These are phyloP conservation scores for Reticulitermes lucifugus DNA, from an alignment of 2,888 invertebrate genomes.

Conservation along the genomic window DNA sequence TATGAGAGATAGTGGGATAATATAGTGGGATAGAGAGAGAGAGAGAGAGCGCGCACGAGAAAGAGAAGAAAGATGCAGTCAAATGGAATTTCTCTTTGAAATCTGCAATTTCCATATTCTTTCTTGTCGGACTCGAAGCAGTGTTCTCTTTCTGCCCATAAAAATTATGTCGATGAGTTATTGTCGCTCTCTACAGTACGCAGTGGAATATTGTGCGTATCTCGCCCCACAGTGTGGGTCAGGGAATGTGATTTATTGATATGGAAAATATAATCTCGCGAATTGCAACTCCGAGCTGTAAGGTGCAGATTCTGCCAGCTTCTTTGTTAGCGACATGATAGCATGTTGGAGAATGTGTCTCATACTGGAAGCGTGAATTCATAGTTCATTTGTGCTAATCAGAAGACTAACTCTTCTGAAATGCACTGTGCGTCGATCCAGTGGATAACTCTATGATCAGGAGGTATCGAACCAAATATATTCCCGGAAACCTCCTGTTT, in stretches of 20 bases:
- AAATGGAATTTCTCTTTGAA: conserved; percentile 31
- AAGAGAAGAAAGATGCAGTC: conserved; percentile 2
- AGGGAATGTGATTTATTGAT: neutral
- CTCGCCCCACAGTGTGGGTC: neutral
- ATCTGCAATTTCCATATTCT: conserved; percentile 34
- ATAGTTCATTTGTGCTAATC: too few relatives aligned
- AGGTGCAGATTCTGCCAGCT: too few relatives aligned
- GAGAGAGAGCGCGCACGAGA: neutral
- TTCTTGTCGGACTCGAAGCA: neutral
- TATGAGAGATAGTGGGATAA: conserved; percentile 2
- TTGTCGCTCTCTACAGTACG: neutral
- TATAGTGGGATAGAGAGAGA: neutral
- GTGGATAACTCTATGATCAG: too few relatives aligned
- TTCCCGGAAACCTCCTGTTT: too few relatives aligned
- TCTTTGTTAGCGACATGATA: too few relatives aligned
- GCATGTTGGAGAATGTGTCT: too few relatives aligned
- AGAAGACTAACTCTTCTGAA: too few relatives aligned
- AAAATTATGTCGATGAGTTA: conserved; percentile 29
- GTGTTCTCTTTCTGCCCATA: neutral
- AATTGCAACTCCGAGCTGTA: too few relatives aligned
- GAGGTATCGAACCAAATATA: too few relatives aligned
- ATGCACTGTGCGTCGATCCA: too few relatives aligned
- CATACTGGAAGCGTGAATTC: too few relatives aligned
- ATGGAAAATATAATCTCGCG: neutral
- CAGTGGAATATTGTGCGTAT: neutral